Evolutionary conservation across 2,797 vertebrate genomes (phyloP).

Genomic region (Lepilemur septentrionalis): DNA sequence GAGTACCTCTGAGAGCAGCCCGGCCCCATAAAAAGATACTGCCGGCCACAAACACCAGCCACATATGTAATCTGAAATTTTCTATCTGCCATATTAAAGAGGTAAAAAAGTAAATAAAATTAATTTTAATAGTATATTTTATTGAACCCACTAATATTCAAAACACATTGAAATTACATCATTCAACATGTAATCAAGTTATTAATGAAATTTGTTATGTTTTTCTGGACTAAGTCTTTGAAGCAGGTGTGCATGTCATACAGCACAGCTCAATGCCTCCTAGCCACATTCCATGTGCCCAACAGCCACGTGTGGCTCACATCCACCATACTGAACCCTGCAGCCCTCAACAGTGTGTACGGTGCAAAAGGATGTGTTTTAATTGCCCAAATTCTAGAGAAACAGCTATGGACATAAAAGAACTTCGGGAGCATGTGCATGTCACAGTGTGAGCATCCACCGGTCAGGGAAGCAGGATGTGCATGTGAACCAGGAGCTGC

Average conservation of each 20-base stretch:
- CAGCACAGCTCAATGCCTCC: background rate
- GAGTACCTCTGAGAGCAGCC: background rate
- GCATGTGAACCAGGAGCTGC: accelerated
- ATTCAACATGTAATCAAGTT: background rate
- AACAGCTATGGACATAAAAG: background rate
- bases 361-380: background rate
- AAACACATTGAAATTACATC: background rate
- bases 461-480: background rate
- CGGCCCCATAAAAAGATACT: background rate
- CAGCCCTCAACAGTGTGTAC: background rate
- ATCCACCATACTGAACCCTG: accelerated
- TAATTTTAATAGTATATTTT: background rate
- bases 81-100: background rate
- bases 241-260: accelerated
- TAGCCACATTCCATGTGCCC: background rate
- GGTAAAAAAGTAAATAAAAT: background rate
- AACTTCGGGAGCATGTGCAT: accelerated
- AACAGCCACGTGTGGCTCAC: accelerated
- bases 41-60: background rate
- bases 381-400: background rate
- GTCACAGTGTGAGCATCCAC: no score
- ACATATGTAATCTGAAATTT: background rate
- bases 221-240: background rate
- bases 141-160: background rate
- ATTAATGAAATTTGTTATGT: background rate